These are phyloP conservation scores for Drosophila ohnishii DNA, from an alignment of 1,140 invertebrate species.

Conservation along the genomic window DNA sequence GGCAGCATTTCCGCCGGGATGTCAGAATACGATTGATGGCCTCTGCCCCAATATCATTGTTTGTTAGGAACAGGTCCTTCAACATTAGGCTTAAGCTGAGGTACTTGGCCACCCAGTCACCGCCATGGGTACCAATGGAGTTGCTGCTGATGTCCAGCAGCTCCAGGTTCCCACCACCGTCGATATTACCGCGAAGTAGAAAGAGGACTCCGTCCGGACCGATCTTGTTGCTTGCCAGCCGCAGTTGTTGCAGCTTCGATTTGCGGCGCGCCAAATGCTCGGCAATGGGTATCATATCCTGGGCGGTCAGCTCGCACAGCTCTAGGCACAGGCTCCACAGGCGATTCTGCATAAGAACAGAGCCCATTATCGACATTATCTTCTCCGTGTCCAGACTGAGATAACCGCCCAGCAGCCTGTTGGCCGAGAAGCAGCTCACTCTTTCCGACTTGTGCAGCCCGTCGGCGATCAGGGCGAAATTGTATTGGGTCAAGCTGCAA, in stretches of 20 bases:
- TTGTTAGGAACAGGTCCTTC: slow-evolving; percentile 43
- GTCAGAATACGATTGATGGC: slow-evolving; percentile 57
- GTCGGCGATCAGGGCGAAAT: slow-evolving; percentile 67
- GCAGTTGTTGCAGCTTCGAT: slow-evolving; percentile 38
- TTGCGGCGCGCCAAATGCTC: slow-evolving; percentile 47
- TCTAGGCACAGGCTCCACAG: slow-evolving; percentile 53
- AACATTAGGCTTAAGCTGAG: slow-evolving; percentile 51
- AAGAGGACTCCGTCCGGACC: slow-evolving; percentile 55
- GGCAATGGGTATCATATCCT: slow-evolving; percentile 66
- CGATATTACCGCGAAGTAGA: slow-evolving; percentile 50
- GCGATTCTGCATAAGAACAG: slow-evolving; percentile 66
- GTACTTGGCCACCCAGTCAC: slow-evolving; percentile 59
- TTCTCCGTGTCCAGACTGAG: slow-evolving; percentile 67
- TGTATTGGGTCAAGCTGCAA: slow-evolving; percentile 66
- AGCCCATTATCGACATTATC: slow-evolving; percentile 51
- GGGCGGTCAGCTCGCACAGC: slow-evolving; percentile 60
- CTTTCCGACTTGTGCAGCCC: slow-evolving; percentile 63
- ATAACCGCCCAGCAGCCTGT: slow-evolving; percentile 42
- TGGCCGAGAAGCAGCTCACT: slow-evolving; percentile 39
- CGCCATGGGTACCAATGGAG: slow-evolving; percentile 65
- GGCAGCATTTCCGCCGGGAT: slow-evolving; percentile 58
- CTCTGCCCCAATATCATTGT: slow-evolving; percentile 51
- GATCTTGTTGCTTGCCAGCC: slow-evolving; percentile 60
- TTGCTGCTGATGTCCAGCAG: slow-evolving; percentile 63
- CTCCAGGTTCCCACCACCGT: slow-evolving; percentile 24